Percentiles rank a stretch among this genome's conserved stretches.
phyloP scores from a whole-genome alignment of 1,140 invertebrate genomes.

The Colletes latitarsis region DNA sequence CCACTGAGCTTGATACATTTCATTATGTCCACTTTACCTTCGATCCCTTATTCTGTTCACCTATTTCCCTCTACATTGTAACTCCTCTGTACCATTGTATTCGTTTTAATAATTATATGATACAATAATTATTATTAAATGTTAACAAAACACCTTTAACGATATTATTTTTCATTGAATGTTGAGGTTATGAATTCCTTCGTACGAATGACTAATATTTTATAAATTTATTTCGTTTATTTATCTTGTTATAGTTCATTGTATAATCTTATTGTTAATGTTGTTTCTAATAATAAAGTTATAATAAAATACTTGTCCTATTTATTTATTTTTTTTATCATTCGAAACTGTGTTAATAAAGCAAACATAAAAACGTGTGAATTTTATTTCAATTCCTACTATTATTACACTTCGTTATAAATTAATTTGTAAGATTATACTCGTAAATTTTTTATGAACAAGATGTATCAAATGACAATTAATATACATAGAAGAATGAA shows the following conservation, averaged over 20 bases:
- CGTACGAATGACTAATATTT: not conserved
- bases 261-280: not conserved
- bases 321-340: not conserved
- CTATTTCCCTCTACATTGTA: not conserved
- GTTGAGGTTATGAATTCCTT: slow-evolving; percentile 7
- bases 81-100: too few relatives aligned
- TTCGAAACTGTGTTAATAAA: not conserved
- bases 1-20: too few relatives aligned
- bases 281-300: not conserved
- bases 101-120: not conserved
- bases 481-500: too few relatives aligned
- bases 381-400: too few relatives aligned
- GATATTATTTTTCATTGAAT: too few relatives aligned
- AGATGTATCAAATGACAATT: too few relatives aligned
- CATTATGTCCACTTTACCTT: not conserved
- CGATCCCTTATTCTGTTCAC: not conserved
- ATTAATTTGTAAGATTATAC: too few relatives aligned
- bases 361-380: not conserved
- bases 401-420: too few relatives aligned
- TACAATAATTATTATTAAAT: not conserved
- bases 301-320: not conserved
- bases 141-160: not conserved
- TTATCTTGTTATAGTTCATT: not conserved
- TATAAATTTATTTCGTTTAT: not conserved
- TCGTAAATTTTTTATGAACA: too few relatives aligned